Evolutionary conservation across 2,888 invertebrate genomes (phyloP), one percentile per base, ranked within the genome.

Genomic region (Pecten maximus): DNA sequence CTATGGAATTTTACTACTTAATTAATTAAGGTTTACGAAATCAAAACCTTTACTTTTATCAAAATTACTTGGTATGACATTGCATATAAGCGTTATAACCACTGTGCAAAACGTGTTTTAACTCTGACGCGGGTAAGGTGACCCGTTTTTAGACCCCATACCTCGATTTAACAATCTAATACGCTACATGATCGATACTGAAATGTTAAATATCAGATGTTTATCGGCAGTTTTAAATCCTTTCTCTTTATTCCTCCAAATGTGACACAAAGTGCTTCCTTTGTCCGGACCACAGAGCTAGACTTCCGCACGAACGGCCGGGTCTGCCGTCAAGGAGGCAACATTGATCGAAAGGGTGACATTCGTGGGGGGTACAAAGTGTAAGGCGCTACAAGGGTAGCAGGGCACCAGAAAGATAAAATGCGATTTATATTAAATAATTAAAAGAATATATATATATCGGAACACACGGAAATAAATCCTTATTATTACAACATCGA

Each of bases 191-290:
- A 74, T 74, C 74, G 28, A 74, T 74, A 74, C 74, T 35, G 15
- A 8, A 35, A 74, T 74, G 74, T 74, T 28, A 74, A 74, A 74
- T 74, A 74, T 74, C 74, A 74, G 74, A 74, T 74, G 23, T 74
- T 74, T 74, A 74, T 74, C 74, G 10, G 74, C 6, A 35, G 35
- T 74, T 74, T 74, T 8, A 74, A 74, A 35, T 10, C 28, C 74
- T 10, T 74, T 74, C 35, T 28, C 28, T 28, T 23, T 74, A 28
- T 74, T 6, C 35, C 35, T 35, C 74, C 16, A 35, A 74, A 35
- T 28, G 74, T 35, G 35, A 35, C 74, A 74, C 74, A 35, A 74
- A 74, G 35, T 74, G 74, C 12, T 74, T 74, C 74, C 28, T 35
- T 74, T 74, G 74, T 28, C 74, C 28, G 74, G 74, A 74, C 35